phyloP scores from a whole-genome alignment of 2,888 invertebrate genomes.

The Exephanes ischioxanthus region DNA sequence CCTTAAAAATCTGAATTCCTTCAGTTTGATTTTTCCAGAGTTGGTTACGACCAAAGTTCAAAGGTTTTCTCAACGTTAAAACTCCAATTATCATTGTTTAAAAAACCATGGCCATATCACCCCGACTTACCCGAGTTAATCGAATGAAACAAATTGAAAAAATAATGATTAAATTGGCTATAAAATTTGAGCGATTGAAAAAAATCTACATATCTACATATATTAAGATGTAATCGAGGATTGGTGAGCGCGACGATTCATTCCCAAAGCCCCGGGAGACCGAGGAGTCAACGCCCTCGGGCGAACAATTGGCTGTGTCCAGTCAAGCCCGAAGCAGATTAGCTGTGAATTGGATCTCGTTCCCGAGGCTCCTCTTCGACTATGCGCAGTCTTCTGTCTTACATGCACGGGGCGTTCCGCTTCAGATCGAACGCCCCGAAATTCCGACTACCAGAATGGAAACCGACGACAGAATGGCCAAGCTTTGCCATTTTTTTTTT shows the following conservation, averaged over 20 bases:
- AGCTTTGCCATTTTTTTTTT: background rate
- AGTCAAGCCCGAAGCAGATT: conserved; percentile 49
- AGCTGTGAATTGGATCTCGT: conserved; percentile 63
- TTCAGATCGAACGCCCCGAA: background rate
- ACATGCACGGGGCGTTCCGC: background rate
- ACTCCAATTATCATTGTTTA: too few species aligned
- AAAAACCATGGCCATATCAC: background rate
- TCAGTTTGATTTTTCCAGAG: too few species aligned
- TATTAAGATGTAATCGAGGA: conserved; percentile 8
- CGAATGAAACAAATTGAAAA: background rate
- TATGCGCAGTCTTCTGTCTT: conserved; percentile 13
- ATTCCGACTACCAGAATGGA: background rate
- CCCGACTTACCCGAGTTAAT: background rate
- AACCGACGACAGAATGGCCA: background rate
- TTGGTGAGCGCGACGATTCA: conserved; percentile 29
- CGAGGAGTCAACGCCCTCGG: conserved; percentile 60
- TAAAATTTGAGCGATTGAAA: background rate
- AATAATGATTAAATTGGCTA: background rate
- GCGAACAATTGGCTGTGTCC: conserved; percentile 58
- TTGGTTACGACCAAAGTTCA: too few species aligned
- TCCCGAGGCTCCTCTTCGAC: conserved; percentile 41
- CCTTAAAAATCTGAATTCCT: too few species aligned
- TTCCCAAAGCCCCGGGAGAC: conserved; percentile 34
- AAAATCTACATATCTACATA: too few species aligned
- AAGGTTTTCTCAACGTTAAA: too few species aligned